Evolutionary conservation across 2,888 invertebrate species (phyloP), one percentile per base, ranked within the genome.

Genomic region (Apodemia mormo): DNA sequence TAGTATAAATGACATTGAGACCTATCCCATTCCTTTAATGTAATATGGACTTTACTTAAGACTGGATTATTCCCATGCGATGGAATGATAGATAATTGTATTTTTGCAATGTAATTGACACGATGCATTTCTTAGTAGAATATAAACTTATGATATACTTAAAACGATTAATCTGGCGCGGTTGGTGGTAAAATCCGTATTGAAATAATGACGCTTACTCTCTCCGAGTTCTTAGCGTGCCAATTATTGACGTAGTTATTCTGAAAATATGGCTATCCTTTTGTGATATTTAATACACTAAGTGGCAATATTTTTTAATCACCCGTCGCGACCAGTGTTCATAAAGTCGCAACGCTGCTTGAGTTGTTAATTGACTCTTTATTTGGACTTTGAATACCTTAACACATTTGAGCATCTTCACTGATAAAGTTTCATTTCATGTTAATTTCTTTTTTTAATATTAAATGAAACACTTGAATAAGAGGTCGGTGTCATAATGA

Each of bases 241-340:
- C 92, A 92, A 92, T 93, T 93, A 93, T 93, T 90, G 90, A 87
- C 87, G 92, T 90, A 89, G 91, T 92, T 92, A 92, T 91, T 88
- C 91, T 89, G 85, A 92, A 93, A 89, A 90, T 92, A 92, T 92
- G 86, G 85, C 85, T 82, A 73, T 81, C 83, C 84, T 86, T 88
- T 88, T 89, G 86, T 85, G 83, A 86, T 89, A 88, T 90, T 92
- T 88, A 88, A 87, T 86, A 85, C 85, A 80, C 77, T 82, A 82
- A 84, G 84, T 80, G 85, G 85, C 82, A 77, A 87, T 90, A 88
- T 88, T 85, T 89, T 88, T 89, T 87, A 88, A 87, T 87, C 85
- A 82, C 80, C 80, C 80, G 78, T 80, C 80, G 77, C 74, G 79
- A 78, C 72, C 78, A 75, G 77, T 84, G 82, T 84, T 86, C 84